phyloP scores from a whole-genome alignment of 2,888 invertebrate species.

The Drosophila siamana region DNA sequence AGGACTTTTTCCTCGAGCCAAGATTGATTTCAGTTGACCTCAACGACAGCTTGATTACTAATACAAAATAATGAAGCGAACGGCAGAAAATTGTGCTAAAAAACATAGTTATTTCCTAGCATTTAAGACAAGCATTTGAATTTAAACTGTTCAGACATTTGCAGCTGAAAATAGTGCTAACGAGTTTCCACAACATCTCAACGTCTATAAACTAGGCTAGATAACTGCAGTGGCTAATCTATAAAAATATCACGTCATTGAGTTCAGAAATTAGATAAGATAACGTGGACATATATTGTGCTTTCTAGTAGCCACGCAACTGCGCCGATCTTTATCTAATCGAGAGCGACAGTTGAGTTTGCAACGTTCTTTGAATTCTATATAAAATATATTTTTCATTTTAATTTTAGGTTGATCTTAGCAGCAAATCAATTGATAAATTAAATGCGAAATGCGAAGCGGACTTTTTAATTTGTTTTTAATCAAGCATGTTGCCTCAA shows the following conservation, averaged over 20 bases:
- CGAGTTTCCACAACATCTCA: background rate
- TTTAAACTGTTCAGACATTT: background rate
- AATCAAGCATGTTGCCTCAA: constrained; percentile 1
- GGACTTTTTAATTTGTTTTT: constrained; percentile 7
- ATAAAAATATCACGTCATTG: constrained; percentile 2
- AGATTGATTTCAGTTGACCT: constrained; percentile 44
- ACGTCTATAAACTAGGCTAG: background rate
- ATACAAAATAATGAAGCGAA: background rate
- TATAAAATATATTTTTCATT: background rate
- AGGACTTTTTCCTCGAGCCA: constrained; percentile 8
- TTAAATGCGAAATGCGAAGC: background rate
- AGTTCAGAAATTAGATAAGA: constrained; percentile 35
- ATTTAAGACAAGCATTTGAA: background rate
- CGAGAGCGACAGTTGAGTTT: background rate
- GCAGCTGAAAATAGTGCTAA: background rate
- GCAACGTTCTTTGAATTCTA: background rate
- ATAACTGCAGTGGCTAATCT: constrained; percentile 27
- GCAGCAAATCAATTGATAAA: background rate
- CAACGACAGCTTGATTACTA: background rate
- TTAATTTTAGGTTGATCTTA: background rate
- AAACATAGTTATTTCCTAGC: too few species aligned
- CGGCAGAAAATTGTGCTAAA: too few species aligned
- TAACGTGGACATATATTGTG: constrained; percentile 16
- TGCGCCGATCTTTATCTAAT: constrained; percentile 18
- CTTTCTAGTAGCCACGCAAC: background rate